Base-by-base conservation (phyloP, 2,113 vertebrate genomes). In the Lamprologus sp. region DNA sequence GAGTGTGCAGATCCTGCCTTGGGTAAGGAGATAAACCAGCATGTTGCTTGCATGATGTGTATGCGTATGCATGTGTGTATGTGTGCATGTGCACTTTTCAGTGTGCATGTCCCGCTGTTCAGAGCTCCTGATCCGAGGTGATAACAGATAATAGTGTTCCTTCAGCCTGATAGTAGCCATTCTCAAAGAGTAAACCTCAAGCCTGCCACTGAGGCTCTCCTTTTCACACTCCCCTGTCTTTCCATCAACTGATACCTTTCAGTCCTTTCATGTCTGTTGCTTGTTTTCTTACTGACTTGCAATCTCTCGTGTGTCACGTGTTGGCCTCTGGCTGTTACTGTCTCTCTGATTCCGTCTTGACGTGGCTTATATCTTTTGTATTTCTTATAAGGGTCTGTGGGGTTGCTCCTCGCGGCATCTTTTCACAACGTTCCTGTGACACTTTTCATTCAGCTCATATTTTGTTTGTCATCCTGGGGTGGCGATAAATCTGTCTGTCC, bases 1-100 rank as follows among this genome's bases (percentile, higher is more conserved):
- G 99, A 99, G 91, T 99, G 99, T 79, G 99, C 98, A 2, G 98
- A 99, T 33, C 99, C 98, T 0, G 98, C 99, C 45, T 93, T 99
- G 92, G 98, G 99, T 99, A 95, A 98, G 98, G 65, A 91, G 60
- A 91, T 92, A 90, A 86, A 89, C 5, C 86, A 89, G 77, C 79
- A 73, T 86, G 87, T 37, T 86, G 49, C 5, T 17, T n/a, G 45
- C 26, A 77, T 56, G 40, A 7, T 55, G 11, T 23, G 79, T 83
- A 14, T 19, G 60, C 19, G 26, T 65, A 65, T 37, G 7, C 33
- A 37, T 54, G 68, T 70, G 81, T 85, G 77, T 53, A 68, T 85
- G 54, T 84, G 45, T 82, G 58, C 81, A 80, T 86, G 45, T 79
- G 68, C 45, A 42, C 68, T 56, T 54, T 68, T 68, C 35, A 81